Conservation (phyloP, 2,888 invertebrate genomes). For the Harmothoe impar region DNA sequence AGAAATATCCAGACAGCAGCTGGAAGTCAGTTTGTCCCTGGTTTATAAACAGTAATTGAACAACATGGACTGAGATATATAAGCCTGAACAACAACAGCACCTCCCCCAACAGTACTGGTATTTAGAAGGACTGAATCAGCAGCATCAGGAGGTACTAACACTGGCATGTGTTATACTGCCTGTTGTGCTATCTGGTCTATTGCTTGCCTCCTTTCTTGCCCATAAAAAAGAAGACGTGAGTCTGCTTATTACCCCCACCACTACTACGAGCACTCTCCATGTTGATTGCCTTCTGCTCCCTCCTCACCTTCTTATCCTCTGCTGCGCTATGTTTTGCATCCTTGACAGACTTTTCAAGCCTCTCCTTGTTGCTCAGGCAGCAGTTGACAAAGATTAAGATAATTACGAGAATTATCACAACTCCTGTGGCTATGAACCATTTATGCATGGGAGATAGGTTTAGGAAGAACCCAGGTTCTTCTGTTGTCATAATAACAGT, state of each 20-base stretch:
- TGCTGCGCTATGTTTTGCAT: constrained; percentile 22
- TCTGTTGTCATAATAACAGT: neutral
- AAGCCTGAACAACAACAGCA: no score
- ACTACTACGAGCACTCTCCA: neutral
- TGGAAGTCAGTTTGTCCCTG: no score
- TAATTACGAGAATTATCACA: constrained; percentile 8
- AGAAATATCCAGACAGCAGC: no score
- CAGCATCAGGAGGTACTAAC: no score
- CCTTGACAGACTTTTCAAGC: constrained; percentile 18
- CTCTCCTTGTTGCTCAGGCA: constrained; percentile 4
- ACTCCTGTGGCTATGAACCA: constrained; percentile 45
- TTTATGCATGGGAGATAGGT: constrained; percentile 6
- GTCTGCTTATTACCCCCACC: neutral
- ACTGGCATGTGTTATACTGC: constrained; percentile 16
- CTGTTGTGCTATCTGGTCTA: neutral
- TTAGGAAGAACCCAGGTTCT: neutral
- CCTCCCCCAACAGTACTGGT: no score
- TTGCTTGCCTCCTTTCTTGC: neutral
- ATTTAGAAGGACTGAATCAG: no score
- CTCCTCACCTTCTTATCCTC: constrained; percentile 27
- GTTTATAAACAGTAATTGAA: no score
- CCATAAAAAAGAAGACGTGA: constrained; percentile 13
- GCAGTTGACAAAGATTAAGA: constrained; percentile 33
- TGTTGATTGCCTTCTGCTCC: neutral
- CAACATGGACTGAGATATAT: no score